These are phyloP conservation scores for Bombus consobrinus DNA, from an alignment of 1,140 invertebrate species.

Conservation along the genomic window DNA sequence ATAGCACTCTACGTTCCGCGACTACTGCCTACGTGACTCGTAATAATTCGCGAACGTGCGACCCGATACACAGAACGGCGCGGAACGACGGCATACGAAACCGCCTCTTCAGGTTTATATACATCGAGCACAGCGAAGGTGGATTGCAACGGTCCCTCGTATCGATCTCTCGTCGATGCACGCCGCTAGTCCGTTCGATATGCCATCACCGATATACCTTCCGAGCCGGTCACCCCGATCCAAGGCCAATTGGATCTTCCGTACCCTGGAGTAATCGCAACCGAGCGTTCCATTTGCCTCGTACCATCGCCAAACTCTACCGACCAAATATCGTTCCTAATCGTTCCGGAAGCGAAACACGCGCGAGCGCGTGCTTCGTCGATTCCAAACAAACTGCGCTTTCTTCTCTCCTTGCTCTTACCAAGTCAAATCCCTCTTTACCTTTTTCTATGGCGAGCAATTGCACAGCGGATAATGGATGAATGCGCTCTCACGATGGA, in stretches of 20 bases:
- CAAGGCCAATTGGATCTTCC: constrained; percentile 50
- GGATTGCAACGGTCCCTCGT: constrained; percentile 16
- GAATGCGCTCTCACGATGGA: neutral
- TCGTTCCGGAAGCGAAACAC: constrained; percentile 48
- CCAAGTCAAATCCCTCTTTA: constrained; percentile 15
- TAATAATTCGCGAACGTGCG: constrained; percentile 63
- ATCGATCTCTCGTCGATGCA: constrained; percentile 38
- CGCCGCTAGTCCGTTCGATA: constrained; percentile 13
- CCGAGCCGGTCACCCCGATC: constrained; percentile 15
- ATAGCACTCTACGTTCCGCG: constrained; percentile 51
- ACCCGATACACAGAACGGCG: constrained; percentile 27
- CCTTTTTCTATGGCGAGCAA: neutral
- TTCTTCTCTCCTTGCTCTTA: neutral
- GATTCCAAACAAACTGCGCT: constrained; percentile 10
- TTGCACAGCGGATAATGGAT: neutral
- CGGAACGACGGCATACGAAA: constrained; percentile 24
- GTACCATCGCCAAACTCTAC: neutral
- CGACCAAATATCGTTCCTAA: constrained; percentile 47
- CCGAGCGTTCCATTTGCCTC: constrained; percentile 35
- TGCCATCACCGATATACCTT: constrained; percentile 7
- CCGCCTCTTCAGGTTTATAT: constrained; percentile 24
- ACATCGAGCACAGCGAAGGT: neutral
- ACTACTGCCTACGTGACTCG: constrained; percentile 56
- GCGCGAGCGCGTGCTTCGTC: constrained; percentile 5
- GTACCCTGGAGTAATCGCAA: constrained; percentile 34